Evolutionary conservation across 2,888 invertebrate genomes (phyloP).

Genomic region (Eumacrocentrus americanus): DNA sequence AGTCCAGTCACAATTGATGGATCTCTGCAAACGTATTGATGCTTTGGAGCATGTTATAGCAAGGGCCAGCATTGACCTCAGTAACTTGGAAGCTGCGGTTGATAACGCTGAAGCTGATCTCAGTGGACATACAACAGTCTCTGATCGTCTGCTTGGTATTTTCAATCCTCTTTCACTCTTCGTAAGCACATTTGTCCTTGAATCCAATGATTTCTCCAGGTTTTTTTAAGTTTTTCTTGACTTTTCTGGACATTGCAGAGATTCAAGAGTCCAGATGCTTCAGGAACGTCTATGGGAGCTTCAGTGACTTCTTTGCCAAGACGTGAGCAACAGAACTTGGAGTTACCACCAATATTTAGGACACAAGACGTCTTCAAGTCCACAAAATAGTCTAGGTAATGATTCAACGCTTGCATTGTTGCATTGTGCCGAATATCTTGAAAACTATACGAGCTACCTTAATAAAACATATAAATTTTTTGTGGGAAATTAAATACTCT

Average conservation of each 20-base stretch:
- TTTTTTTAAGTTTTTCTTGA: background rate
- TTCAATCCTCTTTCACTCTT: conserved; percentile 59
- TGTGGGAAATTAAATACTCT: conserved; percentile 3
- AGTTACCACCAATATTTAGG: conserved; percentile 49
- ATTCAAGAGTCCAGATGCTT: conserved; percentile 45
- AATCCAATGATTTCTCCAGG: background rate
- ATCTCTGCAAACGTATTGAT: conserved; percentile 54
- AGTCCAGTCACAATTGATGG: conserved; percentile 47
- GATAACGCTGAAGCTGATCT: conserved; percentile 57
- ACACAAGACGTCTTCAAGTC: conserved; percentile 50
- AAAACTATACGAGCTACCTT: no score
- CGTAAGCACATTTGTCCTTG: conserved; percentile 49
- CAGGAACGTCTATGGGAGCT: conserved; percentile 23
- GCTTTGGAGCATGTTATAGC: conserved; percentile 56
- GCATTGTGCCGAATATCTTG: no score
- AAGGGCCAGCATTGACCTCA: conserved; percentile 52
- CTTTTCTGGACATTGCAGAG: conserved; percentile 45
- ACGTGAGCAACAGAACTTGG: conserved; percentile 36
- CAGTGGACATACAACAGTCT: conserved; percentile 41
- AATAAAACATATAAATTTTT: no score
- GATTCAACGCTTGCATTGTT: no score
- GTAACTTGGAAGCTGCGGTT: conserved; percentile 54
- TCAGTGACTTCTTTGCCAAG: background rate
- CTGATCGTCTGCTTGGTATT: conserved; percentile 56
- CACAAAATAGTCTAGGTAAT: conserved; percentile 29